These are phyloP conservation scores for Lepeophtheirus nordmannii DNA, from an alignment of 2,888 invertebrate genomes.

Conservation along the genomic window DNA sequence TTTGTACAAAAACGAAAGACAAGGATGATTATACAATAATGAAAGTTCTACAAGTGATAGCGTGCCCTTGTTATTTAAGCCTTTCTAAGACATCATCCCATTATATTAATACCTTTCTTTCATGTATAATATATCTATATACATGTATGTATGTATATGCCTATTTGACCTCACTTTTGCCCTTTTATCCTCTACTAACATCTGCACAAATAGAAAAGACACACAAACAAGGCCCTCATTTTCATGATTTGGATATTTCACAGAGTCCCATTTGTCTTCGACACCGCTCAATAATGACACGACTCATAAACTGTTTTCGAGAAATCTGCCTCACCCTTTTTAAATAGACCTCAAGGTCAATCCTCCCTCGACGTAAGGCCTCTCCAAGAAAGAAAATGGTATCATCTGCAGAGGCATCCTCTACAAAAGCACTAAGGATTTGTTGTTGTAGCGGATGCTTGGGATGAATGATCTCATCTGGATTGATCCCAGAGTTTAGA, in stretches of 20 bases:
- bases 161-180: no score
- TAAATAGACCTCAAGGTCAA: slow-evolving; percentile 87
- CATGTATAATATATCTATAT: no score
- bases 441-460: slow-evolving; percentile 4
- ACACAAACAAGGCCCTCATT: no score
- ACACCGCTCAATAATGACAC: background rate
- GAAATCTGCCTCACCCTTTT: slow-evolving; percentile 90
- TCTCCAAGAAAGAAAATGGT: slow-evolving; percentile 95
- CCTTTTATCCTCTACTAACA: no score
- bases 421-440: slow-evolving; percentile 76
- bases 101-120: no score
- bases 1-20: no score
- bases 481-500: background rate
- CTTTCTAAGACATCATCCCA: no score
- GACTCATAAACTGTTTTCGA: slow-evolving; percentile 65
- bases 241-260: background rate
- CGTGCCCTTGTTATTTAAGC: no score
- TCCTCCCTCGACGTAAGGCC: slow-evolving; percentile 72
- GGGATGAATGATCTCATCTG: slow-evolving; percentile 14
- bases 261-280: background rate
- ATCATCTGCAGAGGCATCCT: slow-evolving; percentile 95
- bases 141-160: no score
- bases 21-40: no score
- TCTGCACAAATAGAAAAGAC: no score
- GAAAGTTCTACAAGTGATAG: no score